These are phyloP conservation scores for Agelas oroides DNA, from an alignment of 37 sponge, comb jelly and placozoan species.

Conservation along the genomic window DNA sequence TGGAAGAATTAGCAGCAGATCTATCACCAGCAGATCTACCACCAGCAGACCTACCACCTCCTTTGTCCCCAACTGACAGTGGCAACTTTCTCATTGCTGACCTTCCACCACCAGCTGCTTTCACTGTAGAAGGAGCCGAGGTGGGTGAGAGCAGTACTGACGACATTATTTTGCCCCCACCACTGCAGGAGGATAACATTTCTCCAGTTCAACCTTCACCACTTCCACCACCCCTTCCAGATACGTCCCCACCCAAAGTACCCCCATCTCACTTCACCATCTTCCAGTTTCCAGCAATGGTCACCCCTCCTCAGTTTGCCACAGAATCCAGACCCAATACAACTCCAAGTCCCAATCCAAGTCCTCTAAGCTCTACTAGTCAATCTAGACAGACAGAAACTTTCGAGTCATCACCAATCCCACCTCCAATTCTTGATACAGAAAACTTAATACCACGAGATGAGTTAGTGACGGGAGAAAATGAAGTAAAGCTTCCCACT, in stretches of 20 bases:
- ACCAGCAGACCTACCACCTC: constrained; percentile 56
- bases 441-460: not conserved
- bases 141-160: constrained; percentile 1
- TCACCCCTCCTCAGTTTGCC: not conserved
- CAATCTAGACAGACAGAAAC: not conserved
- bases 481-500: not conserved
- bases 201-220: constrained; percentile 7
- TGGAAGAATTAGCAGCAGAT: too few species aligned
- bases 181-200: too few species aligned
- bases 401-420: not conserved
- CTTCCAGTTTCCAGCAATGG: not conserved
- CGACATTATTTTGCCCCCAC: not conserved
- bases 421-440: not conserved
- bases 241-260: constrained; percentile 15
- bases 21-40: not conserved
- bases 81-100: constrained; percentile 14
- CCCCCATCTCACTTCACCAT: not conserved
- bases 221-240: constrained; percentile 37
- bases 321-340: too few species aligned
- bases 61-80: not conserved
- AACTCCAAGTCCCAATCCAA: constrained; percentile 39
- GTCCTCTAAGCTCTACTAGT: not conserved
- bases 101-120: constrained; percentile 36
- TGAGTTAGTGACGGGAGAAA: not conserved
- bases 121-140: not conserved